Conservation (phyloP, 53 echinoderm and acorn worm species). For the Stichopus horrens region DNA sequence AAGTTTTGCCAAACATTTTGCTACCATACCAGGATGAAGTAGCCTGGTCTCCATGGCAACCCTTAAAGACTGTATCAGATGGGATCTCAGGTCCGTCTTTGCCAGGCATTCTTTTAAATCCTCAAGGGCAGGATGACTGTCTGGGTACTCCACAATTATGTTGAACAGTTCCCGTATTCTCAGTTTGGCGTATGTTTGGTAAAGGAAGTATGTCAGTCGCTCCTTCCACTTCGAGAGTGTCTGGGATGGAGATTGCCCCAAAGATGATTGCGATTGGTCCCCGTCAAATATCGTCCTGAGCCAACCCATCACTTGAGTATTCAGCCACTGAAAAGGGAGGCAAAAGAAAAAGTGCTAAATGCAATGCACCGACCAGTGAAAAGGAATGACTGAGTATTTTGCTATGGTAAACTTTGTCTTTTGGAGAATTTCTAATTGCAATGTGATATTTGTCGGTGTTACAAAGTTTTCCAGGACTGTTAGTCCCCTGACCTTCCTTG, state of each 20-base stretch:
- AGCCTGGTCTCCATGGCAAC: constrained; percentile 87
- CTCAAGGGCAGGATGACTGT: constrained; percentile 82
- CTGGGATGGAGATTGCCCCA: constrained; percentile 52
- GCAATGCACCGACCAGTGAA: too few species aligned
- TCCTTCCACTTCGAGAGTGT: constrained; percentile 87
- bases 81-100: constrained; percentile 85
- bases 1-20: too few species aligned
- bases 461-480: neutral
- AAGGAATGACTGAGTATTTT: too few species aligned
- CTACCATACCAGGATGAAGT: constrained; percentile 79
- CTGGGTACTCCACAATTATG: constrained; percentile 97
- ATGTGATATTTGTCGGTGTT: too few species aligned
- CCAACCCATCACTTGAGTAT: constrained; percentile 89
- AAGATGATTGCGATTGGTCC: constrained; percentile 60
- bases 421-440: too few species aligned
- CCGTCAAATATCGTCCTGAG: constrained; percentile 78
- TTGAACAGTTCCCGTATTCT: constrained; percentile 94
- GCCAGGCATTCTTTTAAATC: constrained; percentile 90
- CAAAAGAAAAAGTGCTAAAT: neutral
- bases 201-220: constrained; percentile 86
- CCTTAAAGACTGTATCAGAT: constrained; percentile 79
- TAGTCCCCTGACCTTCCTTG: neutral
- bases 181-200: constrained; percentile 89
- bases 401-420: too few species aligned
- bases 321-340: constrained; percentile 73